Evolutionary conservation across 2,797 vertebrate genomes (phyloP).

Genomic region (Pteropus rufus): DNA sequence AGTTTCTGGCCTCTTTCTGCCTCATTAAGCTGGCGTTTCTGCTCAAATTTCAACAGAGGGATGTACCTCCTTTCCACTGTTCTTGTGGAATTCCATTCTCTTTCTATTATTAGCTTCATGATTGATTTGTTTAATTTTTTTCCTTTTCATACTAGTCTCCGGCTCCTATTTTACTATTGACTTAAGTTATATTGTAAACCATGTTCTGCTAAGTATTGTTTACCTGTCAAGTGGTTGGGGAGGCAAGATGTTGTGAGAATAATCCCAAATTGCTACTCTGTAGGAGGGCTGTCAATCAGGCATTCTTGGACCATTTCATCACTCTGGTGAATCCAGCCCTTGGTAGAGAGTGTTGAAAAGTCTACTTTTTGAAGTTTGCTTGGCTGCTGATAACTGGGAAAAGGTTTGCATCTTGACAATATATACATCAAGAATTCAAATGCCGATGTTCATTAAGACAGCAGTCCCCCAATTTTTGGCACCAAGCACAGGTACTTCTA

Average conservation of each 20-base stretch:
- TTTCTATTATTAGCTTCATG: constrained; percentile 37
- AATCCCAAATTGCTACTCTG: not conserved
- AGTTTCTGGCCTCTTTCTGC: constrained; percentile 5
- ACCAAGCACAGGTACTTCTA: too few species aligned
- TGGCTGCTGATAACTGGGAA: not conserved
- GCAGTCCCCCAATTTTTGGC: too few species aligned
- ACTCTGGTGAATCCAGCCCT: not conserved
- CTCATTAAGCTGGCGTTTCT: constrained; percentile 18
- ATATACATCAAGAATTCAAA: not conserved
- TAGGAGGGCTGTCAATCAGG: constrained; percentile 36
- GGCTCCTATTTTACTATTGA: constrained; percentile 24
- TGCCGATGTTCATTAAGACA: not conserved
- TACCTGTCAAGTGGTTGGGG: constrained; percentile 38
- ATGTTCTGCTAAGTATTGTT: constrained; percentile 40
- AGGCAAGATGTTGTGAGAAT: constrained; percentile 17
- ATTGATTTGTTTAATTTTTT: constrained; percentile 54
- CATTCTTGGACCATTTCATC: not conserved
- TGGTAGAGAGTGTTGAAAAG: not conserved
- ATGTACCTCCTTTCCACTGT: not conserved
- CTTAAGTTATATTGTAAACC: constrained; percentile 24
- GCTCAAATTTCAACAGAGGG: not conserved
- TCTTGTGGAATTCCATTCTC: not conserved
- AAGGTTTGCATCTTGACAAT: not conserved
- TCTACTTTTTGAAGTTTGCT: constrained; percentile 40
- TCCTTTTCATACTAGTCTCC: not conserved